phyloP scores from a whole-genome alignment of 2,797 vertebrate species.

The Phoeniculus purpureus region DNA sequence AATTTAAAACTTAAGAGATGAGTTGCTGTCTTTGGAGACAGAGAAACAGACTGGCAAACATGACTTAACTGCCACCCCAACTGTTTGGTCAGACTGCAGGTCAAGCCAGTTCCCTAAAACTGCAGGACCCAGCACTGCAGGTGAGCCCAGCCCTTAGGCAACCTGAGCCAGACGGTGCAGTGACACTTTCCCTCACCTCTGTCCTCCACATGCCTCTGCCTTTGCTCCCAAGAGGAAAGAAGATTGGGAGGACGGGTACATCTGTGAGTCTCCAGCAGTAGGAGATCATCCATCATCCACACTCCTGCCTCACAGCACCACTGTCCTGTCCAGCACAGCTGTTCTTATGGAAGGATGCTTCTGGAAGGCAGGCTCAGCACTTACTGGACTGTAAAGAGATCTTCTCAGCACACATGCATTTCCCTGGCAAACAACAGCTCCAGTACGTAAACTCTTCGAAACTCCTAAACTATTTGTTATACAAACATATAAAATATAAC shows the following conservation, averaged over 20 bases:
- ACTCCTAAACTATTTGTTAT: neutral
- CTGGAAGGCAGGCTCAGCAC: neutral
- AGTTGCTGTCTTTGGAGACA: slow-evolving; percentile 40
- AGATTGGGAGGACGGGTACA: neutral
- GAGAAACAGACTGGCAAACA: slow-evolving; percentile 27
- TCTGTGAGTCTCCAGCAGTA: neutral
- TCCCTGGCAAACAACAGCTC: neutral
- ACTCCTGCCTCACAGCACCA: neutral
- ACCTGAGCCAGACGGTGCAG: neutral
- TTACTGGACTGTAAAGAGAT: neutral
- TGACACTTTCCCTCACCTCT: neutral
- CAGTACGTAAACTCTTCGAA: neutral
- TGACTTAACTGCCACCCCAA: neutral
- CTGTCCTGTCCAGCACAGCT: neutral
- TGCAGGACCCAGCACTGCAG: neutral
- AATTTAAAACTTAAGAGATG: slow-evolving; percentile 32
- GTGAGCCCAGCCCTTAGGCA: neutral
- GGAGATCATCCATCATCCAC: neutral
- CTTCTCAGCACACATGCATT: neutral
- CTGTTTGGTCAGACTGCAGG: neutral
- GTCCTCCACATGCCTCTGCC: neutral
- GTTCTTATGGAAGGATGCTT: neutral
- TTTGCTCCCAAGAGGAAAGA: neutral
- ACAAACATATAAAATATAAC: neutral
- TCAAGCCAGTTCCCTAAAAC: neutral